Conservation (phyloP, 2,113 vertebrate genomes). For the Riparia riparia region DNA sequence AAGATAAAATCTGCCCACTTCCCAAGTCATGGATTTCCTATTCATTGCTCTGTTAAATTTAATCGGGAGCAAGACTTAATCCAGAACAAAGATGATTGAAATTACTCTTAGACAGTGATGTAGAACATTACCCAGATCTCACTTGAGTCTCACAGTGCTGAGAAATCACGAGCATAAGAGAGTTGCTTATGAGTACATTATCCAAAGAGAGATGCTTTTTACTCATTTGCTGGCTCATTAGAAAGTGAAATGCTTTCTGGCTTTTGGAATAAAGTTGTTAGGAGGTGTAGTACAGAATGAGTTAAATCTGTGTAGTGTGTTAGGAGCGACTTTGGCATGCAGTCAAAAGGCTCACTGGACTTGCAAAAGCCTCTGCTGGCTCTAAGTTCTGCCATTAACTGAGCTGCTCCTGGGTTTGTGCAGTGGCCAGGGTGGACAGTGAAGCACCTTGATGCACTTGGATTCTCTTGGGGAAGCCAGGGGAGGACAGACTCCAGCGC, state of each 20-base stretch:
- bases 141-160: background rate
- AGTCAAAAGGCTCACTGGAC: background rate
- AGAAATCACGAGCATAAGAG: background rate
- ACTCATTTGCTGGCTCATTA: background rate
- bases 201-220: background rate
- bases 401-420: background rate
- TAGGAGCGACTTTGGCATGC: background rate
- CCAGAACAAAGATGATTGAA: slow-evolving; percentile 50
- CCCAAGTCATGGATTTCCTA: background rate
- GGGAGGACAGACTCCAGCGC: background rate
- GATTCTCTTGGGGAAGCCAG: background rate
- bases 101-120: slow-evolving; percentile 33
- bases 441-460: background rate
- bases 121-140: slow-evolving; percentile 4
- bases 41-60: slow-evolving; percentile 38
- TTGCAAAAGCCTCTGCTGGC: background rate
- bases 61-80: slow-evolving; percentile 41
- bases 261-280: background rate
- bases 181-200: background rate
- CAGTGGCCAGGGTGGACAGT: background rate
- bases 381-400: background rate
- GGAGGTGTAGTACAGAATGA: background rate
- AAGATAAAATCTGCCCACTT: slow-evolving; percentile 46
- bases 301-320: background rate
- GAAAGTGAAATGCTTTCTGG: background rate